A percentile compares a stretch with the other conserved stretches of the same genome.
Conservation (phyloP, 2,113 vertebrate genomes). For the Phaethon lepturus region DNA sequence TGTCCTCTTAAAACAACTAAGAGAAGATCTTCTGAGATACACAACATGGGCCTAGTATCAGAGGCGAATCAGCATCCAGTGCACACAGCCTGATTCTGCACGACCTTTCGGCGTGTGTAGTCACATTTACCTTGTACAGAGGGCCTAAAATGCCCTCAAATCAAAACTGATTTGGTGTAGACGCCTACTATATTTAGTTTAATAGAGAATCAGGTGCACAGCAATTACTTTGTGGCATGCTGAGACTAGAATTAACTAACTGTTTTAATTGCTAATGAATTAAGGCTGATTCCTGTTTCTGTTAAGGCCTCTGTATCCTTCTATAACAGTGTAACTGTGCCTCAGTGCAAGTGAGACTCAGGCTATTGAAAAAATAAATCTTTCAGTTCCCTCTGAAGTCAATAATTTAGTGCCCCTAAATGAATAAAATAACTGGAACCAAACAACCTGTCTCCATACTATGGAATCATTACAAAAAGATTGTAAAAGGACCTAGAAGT, state of each 20-base stretch:
- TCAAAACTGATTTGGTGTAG: not conserved
- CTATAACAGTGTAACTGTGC: not conserved
- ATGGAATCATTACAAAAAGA: not conserved
- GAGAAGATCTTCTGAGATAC: not conserved
- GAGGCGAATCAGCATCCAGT: not conserved
- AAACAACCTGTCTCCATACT: not conserved
- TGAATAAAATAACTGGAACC: not conserved
- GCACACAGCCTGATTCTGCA: not conserved
- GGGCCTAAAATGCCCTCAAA: not conserved
- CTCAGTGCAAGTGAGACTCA: not conserved
- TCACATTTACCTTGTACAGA: not conserved
- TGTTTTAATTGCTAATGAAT: slow-evolving; percentile 24
- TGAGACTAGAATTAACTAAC: not conserved
- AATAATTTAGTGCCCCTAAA: not conserved
- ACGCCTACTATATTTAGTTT: not conserved
- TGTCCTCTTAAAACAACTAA: not conserved
- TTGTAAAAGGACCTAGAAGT: not conserved
- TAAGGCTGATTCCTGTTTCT: slow-evolving; percentile 56
- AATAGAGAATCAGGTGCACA: not conserved
- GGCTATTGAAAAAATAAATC: not conserved
- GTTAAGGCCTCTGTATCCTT: slow-evolving; percentile 47
- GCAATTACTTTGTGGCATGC: not conserved
- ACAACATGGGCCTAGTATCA: not conserved
- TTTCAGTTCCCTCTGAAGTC: not conserved
- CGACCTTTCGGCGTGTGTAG: not conserved